A percentile compares a stretch with the other conserved stretches of the same genome.
These are phyloP conservation scores for Parus major DNA, from an alignment of 2,113 vertebrate species.

Conservation along the genomic window DNA sequence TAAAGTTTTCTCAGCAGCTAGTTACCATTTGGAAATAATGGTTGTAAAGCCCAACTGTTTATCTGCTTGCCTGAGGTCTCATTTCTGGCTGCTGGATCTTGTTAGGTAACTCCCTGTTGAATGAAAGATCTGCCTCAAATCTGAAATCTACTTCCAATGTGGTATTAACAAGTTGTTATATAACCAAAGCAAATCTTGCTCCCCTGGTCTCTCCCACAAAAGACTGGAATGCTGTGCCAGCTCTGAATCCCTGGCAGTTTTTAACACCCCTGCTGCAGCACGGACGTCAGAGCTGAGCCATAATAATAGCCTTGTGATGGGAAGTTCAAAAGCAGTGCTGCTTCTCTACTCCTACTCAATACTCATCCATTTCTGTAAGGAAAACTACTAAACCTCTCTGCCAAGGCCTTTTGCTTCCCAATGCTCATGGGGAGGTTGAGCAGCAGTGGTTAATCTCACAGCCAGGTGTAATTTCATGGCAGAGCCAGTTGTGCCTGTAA, in stretches of 20 bases:
- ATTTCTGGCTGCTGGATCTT: not conserved
- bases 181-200: not conserved
- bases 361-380: not conserved
- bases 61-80: not conserved
- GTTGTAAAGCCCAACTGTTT: not conserved
- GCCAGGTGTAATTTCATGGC: not conserved
- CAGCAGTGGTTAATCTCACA: not conserved
- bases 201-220: constrained; percentile 20
- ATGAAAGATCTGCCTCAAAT: not conserved
- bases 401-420: not conserved
- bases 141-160: not conserved
- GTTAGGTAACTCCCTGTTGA: not conserved
- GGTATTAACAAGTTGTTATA: not conserved
- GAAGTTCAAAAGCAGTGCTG: not conserved
- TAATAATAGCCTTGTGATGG: constrained; percentile 41
- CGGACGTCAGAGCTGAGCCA: constrained; percentile 13
- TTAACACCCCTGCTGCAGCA: constrained; percentile 48
- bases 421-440: not conserved
- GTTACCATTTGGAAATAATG: not conserved
- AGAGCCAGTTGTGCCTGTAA: not conserved
- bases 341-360: constrained; percentile 37
- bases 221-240: not conserved
- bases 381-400: not conserved
- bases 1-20: not conserved
- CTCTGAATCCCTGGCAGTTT: constrained; percentile 5